These are phyloP conservation scores for Rapana venosa DNA, from an alignment of 2,888 invertebrate genomes.

Conservation along the genomic window DNA sequence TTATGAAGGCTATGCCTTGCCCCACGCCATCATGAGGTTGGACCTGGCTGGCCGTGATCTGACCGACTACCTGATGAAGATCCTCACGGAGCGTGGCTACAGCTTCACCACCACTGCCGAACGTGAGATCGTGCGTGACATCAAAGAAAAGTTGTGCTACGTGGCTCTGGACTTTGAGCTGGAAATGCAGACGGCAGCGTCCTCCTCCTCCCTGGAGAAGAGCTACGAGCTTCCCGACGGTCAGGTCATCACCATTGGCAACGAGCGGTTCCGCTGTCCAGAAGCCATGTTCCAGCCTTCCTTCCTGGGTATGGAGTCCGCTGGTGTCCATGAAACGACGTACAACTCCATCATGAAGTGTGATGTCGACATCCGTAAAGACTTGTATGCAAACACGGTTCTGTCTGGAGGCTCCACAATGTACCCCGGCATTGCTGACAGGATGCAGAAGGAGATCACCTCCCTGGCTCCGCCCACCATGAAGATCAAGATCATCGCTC, in stretches of 20 bases:
- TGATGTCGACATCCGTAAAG: constrained; percentile 76
- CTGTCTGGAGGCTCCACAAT: constrained; percentile 96
- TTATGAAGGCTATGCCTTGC: constrained; percentile 89
- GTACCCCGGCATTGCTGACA: constrained; percentile 97
- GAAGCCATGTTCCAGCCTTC: constrained; percentile 72
- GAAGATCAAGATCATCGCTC: constrained; percentile 89
- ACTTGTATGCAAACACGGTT: constrained; percentile 82
- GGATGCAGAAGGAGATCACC: constrained; percentile 98
- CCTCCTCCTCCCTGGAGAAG: constrained; percentile 93
- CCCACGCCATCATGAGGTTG: constrained; percentile 88
- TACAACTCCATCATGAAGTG: constrained; percentile 78
- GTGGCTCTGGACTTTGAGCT: constrained; percentile 92
- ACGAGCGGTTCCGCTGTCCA: constrained; percentile 72
- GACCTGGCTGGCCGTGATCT: constrained; percentile 76
- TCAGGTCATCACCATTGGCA: constrained; percentile 75
- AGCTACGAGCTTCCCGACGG: constrained; percentile 83
- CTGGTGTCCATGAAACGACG: constrained; percentile 76
- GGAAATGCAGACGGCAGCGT: constrained; percentile 90
- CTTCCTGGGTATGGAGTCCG: constrained; percentile 74
- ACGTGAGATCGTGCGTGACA: constrained; percentile 94
- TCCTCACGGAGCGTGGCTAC: constrained; percentile 81
- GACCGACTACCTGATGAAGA: constrained; percentile 69
- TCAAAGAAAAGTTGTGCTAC: constrained; percentile 96
- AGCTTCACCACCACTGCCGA: constrained; percentile 84
- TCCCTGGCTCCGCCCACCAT: constrained; percentile 85